Percentiles rank a stretch among this genome's conserved stretches.
phyloP scores from a whole-genome alignment of 1,140 invertebrate genomes.

The Drosophila micromelanica region DNA sequence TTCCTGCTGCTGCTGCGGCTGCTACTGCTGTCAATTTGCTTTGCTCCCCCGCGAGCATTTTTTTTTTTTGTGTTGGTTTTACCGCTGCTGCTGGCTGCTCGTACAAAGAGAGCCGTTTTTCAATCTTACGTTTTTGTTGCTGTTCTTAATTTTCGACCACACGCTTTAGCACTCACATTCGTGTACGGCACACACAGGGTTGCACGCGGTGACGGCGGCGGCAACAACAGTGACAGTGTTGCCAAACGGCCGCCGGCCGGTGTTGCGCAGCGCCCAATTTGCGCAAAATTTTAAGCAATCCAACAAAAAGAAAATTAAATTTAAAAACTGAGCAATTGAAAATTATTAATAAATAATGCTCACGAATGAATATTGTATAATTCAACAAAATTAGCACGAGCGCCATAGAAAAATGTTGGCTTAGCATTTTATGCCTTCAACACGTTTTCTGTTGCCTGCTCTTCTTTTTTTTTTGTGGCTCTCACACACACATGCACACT shows the following conservation, averaged over 20 bases:
- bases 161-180: constrained; percentile 58
- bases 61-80: constrained; percentile 47
- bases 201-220: constrained; percentile 19
- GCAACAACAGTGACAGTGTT: constrained; percentile 51
- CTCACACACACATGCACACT: constrained; percentile 6
- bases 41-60: constrained; percentile 68
- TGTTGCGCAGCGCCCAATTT: constrained; percentile 47
- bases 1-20: constrained; percentile 44
- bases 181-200: constrained; percentile 50
- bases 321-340: constrained; percentile 7
- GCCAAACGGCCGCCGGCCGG: constrained; percentile 54
- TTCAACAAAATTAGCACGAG: not conserved
- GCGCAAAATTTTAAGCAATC: constrained; percentile 42
- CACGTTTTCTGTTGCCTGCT: constrained; percentile 14
- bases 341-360: not conserved
- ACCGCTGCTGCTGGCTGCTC: constrained; percentile 34
- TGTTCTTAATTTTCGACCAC: constrained; percentile 56
- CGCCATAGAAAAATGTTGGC: not conserved
- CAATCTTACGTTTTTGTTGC: constrained; percentile 58
- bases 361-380: too few relatives aligned
- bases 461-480: constrained; percentile 14
- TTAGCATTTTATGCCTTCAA: constrained; percentile 31
- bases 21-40: constrained; percentile 47
- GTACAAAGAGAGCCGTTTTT: constrained; percentile 46
- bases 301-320: not conserved